Conservation (phyloP, 1,140 invertebrate species). For the Philopotamus ludificatus region DNA sequence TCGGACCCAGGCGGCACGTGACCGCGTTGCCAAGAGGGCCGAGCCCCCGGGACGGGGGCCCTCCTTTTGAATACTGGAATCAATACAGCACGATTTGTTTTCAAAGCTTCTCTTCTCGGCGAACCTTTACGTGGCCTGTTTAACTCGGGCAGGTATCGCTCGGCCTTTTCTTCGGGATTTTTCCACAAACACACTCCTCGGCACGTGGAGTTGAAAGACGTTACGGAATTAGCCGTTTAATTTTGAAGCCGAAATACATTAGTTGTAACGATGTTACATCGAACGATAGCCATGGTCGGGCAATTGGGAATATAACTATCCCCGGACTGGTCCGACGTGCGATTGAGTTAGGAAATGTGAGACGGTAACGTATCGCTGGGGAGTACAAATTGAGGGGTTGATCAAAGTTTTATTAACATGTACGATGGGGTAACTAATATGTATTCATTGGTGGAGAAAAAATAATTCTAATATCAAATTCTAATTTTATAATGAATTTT, state of each 20-base stretch:
- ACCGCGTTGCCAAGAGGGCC: conserved; percentile 18
- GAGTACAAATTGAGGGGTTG: background rate
- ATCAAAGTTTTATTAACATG: conserved; percentile 1
- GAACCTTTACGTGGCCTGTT: conserved; percentile 18
- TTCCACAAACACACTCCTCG: background rate
- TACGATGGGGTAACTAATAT: no score
- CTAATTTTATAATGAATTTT: no score
- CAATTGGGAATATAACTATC: no score
- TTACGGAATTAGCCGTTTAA: no score
- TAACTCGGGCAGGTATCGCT: background rate
- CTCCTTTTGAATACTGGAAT: conserved; percentile 32
- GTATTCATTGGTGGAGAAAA: no score
- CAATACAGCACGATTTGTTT: conserved; percentile 38
- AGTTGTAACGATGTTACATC: no score
- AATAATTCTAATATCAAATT: no score
- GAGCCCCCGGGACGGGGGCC: background rate
- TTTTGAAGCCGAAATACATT: no score
- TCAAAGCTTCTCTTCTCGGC: conserved; percentile 13
- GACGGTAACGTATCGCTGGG: conserved; percentile 16
- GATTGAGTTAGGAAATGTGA: conserved; percentile 31
- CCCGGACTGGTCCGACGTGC: conserved; percentile 6
- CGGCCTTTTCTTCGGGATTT: background rate
- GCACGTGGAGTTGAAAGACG: background rate
- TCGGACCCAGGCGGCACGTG: conserved; percentile 32
- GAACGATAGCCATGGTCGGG: no score